Evolutionary conservation across 2,888 invertebrate genomes (phyloP), one percentile per base, ranked within the genome.

Genomic region (Abrostola tripartita): DNA sequence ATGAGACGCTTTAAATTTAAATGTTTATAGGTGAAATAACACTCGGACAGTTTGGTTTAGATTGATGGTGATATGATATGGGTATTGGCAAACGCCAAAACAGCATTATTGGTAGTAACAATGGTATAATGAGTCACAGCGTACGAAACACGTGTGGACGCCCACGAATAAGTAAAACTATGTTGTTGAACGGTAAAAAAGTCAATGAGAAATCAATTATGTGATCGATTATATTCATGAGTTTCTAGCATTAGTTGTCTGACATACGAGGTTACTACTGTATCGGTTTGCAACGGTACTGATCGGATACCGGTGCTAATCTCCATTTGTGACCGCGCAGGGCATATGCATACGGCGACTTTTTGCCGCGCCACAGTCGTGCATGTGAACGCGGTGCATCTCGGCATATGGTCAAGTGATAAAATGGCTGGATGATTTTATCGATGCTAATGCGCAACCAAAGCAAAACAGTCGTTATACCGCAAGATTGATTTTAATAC

Each of bases 131-230:
- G 80, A 78, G 71, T 78, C 73, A 76, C 66, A 50, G 54, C 57
- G 58, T 58, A 71, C 54, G 47, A 40, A 68, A 78, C 69, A 74
- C 55, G 65, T 78, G 74, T 65, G 68, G 67, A 72, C 89, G 80
- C 90, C 90, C 84, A 90, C 89, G 72, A 66, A 47, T 67, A 36
- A 67, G 56, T 70, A 79, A 78, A 88, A 86, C 84, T 85, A 81
- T 90, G 88, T 81, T 89, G 83, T 83, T 84, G 82, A 91, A 90
- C 90, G 89, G 90, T 91, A 89, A 88, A 87, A 83, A 80, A 68
- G 77, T 85, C 83, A 79, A 87, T 85, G 74, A 82, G 71, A 77
- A 85, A 85, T 88, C 86, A 88, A 82, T 79, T 81, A 84, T 80
- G 71, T 82, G 79, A 79, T 78, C 77, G 71, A 81, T 76, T 82